Base-by-base conservation (phyloP, 1,140 invertebrate species). In the Pseudomyrmex flavicornis region DNA sequence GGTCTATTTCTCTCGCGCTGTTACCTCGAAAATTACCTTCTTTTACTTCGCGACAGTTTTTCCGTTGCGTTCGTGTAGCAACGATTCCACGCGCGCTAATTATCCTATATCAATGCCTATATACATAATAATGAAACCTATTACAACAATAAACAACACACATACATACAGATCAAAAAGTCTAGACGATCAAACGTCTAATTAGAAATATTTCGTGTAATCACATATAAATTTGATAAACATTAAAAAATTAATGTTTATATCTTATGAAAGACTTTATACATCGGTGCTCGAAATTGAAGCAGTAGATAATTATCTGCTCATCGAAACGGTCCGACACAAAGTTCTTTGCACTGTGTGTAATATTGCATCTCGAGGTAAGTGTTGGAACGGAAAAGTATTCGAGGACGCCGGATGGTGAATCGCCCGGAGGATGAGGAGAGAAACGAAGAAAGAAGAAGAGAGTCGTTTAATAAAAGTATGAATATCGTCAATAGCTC, bases 401-500 rank as follows among this genome's bases (percentile, higher is more conserved):
- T 72, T 62, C 58, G 75, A 61, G 59, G 44, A 77, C 17, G 72
- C 35, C 35, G 61, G 58, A 35, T 35, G 46, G 17, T 8, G 44
- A 20, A 56, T 26, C 22, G 52, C 2, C 10, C 10, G 50, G 46
- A 35, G 61, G 61, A 35, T n/a, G 52, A 46, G 9, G 79, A 63
- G 58, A 84, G 65, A 65, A 77, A 89, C 85, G 79, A 83, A 65
- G 61, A 82, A 85, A 89, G 83, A 84, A 85, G 85, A 85, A 86
- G 87, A 89, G 90, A 90, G 88, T 90, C 90, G 91, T 94, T 94
- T 94, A 94, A 94, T 94, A 94, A 94, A 94, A 94, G 93, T 94
- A 94, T 93, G 93, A 94, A 94, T 94, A 94, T 94, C 93, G 92
- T 91, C 93, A 93, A 94, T 94, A 94, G 94, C 92, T 93, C 92